phyloP scores from a whole-genome alignment of 35 echinoderm and acorn worm species.

The Anneissia japonica region DNA sequence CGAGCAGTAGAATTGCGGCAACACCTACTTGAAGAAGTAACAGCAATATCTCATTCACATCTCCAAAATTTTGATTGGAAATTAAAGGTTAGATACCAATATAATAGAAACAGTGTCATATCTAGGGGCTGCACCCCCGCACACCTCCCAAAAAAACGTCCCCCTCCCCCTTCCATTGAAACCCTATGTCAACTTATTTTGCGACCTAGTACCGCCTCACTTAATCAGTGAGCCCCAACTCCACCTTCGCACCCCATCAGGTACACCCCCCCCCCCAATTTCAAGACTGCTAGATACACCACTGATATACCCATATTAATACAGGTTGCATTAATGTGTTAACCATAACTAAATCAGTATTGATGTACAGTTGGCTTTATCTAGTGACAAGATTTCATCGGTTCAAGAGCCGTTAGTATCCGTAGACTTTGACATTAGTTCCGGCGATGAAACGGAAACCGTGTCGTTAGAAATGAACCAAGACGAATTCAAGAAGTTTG shows the following conservation, averaged over 20 bases:
- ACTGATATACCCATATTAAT: too few relatives aligned
- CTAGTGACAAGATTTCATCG: slow-evolving; percentile 74
- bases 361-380: slow-evolving; percentile 51
- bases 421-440: slow-evolving; percentile 36
- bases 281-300: too few relatives aligned
- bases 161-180: too few relatives aligned
- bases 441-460: slow-evolving; percentile 34
- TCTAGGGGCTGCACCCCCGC: not conserved
- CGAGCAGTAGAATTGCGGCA: slow-evolving; percentile 33
- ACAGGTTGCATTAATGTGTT: too few relatives aligned
- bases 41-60: slow-evolving; percentile 60
- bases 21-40: slow-evolving; percentile 36
- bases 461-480: slow-evolving; percentile 60
- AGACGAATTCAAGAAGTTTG: slow-evolving; percentile 45
- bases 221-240: too few relatives aligned
- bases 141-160: too few relatives aligned
- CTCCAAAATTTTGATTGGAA: slow-evolving; percentile 81
- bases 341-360: too few relatives aligned
- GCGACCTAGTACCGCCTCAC: too few relatives aligned
- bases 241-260: too few relatives aligned
- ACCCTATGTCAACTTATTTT: too few relatives aligned
- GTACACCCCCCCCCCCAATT: too few relatives aligned
- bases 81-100: slow-evolving; percentile 38
- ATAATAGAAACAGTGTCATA: not conserved
- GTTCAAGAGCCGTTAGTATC: slow-evolving; percentile 66